Evolutionary conservation across 2,113 vertebrate genomes (phyloP).

Genomic region (Osmerus mordax): DNA sequence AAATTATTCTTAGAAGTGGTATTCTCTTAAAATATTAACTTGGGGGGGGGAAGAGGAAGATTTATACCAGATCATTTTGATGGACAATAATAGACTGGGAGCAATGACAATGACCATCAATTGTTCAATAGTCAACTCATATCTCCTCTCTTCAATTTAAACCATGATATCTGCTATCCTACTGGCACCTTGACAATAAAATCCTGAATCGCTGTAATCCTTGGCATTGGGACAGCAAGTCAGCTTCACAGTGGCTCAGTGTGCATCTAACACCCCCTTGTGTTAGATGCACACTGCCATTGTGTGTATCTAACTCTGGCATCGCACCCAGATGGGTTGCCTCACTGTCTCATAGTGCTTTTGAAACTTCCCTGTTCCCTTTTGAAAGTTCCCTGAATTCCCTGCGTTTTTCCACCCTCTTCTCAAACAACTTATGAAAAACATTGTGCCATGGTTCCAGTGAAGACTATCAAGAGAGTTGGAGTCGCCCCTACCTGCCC

Average conservation of each 20-base stretch:
- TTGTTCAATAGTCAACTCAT: too few relatives aligned
- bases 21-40: too few relatives aligned
- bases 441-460: slow-evolving; percentile 26
- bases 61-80: too few relatives aligned
- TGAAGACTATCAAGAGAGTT: slow-evolving; percentile 25
- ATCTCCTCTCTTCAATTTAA: too few relatives aligned
- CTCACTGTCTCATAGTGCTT: slow-evolving; percentile 19
- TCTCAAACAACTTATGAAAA: slow-evolving; percentile 55
- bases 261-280: background rate
- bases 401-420: slow-evolving; percentile 49
- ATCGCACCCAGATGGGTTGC: slow-evolving; percentile 16
- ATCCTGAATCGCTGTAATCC: background rate
- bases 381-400: slow-evolving; percentile 53
- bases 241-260: background rate
- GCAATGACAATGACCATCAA: too few relatives aligned
- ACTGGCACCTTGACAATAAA: background rate
- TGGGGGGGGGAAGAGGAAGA: too few relatives aligned
- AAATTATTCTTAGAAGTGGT: too few relatives aligned
- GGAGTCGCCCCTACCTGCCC: slow-evolving; percentile 8
- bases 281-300: too few relatives aligned
- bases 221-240: background rate
- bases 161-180: too few relatives aligned
- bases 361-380: slow-evolving; percentile 25
- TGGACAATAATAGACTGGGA: too few relatives aligned
- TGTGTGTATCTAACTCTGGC: too few relatives aligned